Evolutionary conservation across 2,888 invertebrate genomes (phyloP).

Genomic region (Chymomyza fuscimana): DNA sequence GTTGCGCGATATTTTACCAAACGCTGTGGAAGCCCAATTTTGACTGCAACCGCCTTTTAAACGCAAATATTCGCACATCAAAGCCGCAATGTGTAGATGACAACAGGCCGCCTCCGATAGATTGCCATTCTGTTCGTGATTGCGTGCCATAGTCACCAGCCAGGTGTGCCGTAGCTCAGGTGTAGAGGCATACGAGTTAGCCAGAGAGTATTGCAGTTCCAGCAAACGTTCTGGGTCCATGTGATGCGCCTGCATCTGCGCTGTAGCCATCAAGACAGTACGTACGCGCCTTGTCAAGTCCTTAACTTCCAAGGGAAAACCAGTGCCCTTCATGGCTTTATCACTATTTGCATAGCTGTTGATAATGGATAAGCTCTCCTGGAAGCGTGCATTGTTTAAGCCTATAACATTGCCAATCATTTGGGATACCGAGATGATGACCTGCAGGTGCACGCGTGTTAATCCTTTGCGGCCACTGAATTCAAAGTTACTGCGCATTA

Average conservation of each 20-base stretch:
- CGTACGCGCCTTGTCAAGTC: slow-evolving; percentile 95
- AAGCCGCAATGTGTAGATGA: slow-evolving; percentile 95
- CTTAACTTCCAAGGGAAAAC: slow-evolving; percentile 94
- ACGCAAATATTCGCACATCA: slow-evolving; percentile 96
- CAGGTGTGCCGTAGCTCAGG: slow-evolving; percentile 96
- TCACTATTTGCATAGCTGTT: slow-evolving; percentile 96
- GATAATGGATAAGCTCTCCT: slow-evolving; percentile 94
- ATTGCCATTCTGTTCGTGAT: slow-evolving; percentile 90
- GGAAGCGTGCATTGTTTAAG: slow-evolving; percentile 95
- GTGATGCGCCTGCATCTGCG: slow-evolving; percentile 93
- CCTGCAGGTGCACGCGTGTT: slow-evolving; percentile 94
- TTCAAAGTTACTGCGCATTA: slow-evolving; percentile 97
- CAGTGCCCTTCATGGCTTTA: slow-evolving; percentile 96
- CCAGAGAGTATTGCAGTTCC: slow-evolving; percentile 94
- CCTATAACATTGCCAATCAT: slow-evolving; percentile 94
- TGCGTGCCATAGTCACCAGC: slow-evolving; percentile 95
- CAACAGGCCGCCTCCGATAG: slow-evolving; percentile 97
- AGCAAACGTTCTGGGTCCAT: slow-evolving; percentile 95
- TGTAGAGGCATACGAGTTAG: slow-evolving; percentile 95
- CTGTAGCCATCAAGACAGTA: slow-evolving; percentile 96
- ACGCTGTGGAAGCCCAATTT: slow-evolving; percentile 93
- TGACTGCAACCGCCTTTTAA: slow-evolving; percentile 81
- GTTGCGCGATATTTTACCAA: slow-evolving; percentile 90
- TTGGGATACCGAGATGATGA: slow-evolving; percentile 97
- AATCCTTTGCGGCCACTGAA: slow-evolving; percentile 90